Evolutionary conservation across 1,140 invertebrate species (phyloP), one percentile per base, ranked within the genome.

Genomic region (Drosophila asahinai): DNA sequence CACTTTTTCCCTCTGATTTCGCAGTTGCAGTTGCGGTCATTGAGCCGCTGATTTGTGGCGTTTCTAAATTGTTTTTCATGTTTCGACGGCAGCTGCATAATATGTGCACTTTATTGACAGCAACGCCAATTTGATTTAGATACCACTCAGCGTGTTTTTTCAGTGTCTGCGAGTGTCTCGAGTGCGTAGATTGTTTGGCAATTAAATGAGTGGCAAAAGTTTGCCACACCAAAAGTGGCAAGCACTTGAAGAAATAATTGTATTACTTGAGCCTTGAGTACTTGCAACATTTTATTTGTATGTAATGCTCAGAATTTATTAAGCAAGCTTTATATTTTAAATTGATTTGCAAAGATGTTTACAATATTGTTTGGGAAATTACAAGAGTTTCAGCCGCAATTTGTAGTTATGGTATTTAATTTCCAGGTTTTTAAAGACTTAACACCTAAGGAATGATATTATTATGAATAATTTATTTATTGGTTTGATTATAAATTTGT

Each of bases 31-130:
- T 73, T 73, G 70, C 67, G 83, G 83, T 90, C 81, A 90, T 84
- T 89, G 86, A 89, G 86, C 78, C 70, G 71, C 86, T 90, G 86
- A 89, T 89, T 89, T 89, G 86, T 90, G 71, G 86, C 86, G 64
- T 89, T 90, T 82, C 81, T 82, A 89, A 89, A 90, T 89, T 89
- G 86, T 90, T 89, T 89, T 90, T 89, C 86, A 86, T 89, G 86
- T 89, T 80, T 84, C 78, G 78, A 71, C 62, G 68, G 82, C 82
- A 81, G 84, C 84, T 86, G 86, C 86, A 90, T 89, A 90, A 89
- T 90, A 47, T 90, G 66, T 76, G 55, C 82, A 89, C 43, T 86
- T 89, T 89, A 89, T 84, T 73, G 75, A 71, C 81, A 79, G 74
- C 68, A 36, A 57, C 72, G 62, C 59, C 59, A 81, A 59, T 70